Evolutionary conservation across 2,797 vertebrate genomes (phyloP).

Genomic region (Brachyrhaphis roseni): DNA sequence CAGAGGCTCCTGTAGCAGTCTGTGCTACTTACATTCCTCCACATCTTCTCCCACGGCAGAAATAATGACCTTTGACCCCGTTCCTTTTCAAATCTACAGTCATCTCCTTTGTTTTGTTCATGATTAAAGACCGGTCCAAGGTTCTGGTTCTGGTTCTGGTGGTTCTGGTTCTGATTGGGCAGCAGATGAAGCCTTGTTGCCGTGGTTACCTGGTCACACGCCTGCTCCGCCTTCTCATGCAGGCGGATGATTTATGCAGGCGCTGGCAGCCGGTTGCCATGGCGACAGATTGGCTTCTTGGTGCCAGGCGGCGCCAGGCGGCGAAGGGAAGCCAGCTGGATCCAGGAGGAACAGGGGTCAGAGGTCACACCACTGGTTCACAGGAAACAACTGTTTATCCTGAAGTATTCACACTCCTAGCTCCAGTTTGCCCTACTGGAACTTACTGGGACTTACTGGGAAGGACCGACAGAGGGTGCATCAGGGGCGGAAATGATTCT

Average conservation of each 20-base stretch:
- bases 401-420: not conserved
- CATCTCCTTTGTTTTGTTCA: no score
- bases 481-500: not conserved
- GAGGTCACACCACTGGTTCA: not conserved
- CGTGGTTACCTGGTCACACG: slow-evolving; percentile 74
- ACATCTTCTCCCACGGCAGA: no score
- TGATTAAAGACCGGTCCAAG: no score
- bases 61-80: no score
- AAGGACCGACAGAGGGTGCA: not conserved
- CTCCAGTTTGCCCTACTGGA: no score
- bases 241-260: slow-evolving; percentile 79
- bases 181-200: not conserved
- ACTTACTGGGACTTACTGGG: not conserved
- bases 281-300: slow-evolving; percentile 79
- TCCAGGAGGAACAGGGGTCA: not conserved
- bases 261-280: slow-evolving; percentile 68
- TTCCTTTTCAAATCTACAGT: no score
- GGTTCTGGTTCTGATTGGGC: not conserved
- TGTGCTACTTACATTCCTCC: no score
- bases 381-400: not conserved
- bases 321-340: slow-evolving; percentile 38
- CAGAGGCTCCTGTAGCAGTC: no score
- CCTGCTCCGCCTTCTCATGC: slow-evolving; percentile 72
- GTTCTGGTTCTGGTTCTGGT: no score
- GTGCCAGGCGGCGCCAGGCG: slow-evolving; percentile 63